Percentiles rank a stretch among this genome's conserved stretches.
Evolutionary conservation across 2,797 vertebrate genomes (phyloP).

Genomic region (Neomorphus geoffroyi): DNA sequence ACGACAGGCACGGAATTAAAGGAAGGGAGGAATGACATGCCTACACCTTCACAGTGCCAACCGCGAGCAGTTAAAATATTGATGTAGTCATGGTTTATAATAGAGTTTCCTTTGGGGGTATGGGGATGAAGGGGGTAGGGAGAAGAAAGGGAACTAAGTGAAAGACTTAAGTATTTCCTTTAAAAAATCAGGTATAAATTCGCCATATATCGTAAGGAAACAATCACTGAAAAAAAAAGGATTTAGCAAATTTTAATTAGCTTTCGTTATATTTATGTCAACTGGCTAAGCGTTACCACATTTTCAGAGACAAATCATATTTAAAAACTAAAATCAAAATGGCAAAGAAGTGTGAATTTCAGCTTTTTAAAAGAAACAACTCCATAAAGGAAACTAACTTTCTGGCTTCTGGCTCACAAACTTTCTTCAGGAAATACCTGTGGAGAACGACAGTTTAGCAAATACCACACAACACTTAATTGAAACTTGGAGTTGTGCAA

Average conservation of each 20-base stretch:
- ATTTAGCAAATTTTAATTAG: slow-evolving; percentile 39
- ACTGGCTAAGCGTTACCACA: not conserved
- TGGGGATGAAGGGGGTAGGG: not conserved
- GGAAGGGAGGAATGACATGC: not conserved
- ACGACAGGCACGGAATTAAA: not conserved
- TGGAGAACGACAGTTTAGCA: slow-evolving; percentile 71
- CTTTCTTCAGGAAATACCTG: slow-evolving; percentile 78
- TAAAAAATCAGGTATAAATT: slow-evolving; percentile 57
- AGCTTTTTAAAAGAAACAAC: slow-evolving; percentile 36
- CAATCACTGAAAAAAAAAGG: slow-evolving; percentile 48
- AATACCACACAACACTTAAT: slow-evolving; percentile 71
- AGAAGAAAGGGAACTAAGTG: not conserved
- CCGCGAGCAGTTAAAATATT: slow-evolving; percentile 14
- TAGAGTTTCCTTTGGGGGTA: not conserved
- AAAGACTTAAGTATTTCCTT: slow-evolving; percentile 30
- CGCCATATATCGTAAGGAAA: slow-evolving; percentile 61
- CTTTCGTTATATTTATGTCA: slow-evolving; percentile 56
- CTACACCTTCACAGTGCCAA: slow-evolving; percentile 48
- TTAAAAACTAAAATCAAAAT: not conserved
- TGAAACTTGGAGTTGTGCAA: slow-evolving; percentile 71
- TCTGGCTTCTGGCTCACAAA: slow-evolving; percentile 64
- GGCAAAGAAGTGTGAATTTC: not conserved
- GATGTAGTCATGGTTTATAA: slow-evolving; percentile 18
- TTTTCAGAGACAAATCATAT: slow-evolving; percentile 59
- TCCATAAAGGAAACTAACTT: slow-evolving; percentile 49